Conservation (phyloP, 2,797 vertebrate genomes). For the Clamator glandarius region DNA sequence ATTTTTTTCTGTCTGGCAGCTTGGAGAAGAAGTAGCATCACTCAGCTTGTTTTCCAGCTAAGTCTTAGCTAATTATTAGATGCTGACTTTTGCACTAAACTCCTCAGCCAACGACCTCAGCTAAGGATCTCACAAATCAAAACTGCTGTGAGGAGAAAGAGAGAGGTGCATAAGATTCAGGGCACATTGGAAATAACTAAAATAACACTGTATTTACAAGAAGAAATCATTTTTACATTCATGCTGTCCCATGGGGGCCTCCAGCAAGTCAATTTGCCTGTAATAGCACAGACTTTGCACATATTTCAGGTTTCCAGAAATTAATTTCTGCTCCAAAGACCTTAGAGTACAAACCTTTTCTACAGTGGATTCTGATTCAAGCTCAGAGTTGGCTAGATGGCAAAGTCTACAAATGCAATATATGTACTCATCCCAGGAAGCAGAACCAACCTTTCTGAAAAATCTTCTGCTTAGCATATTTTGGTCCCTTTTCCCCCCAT, state of each 20-base stretch:
- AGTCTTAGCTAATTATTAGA: background rate
- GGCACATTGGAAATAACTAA: background rate
- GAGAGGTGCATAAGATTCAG: background rate
- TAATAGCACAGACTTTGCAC: background rate
- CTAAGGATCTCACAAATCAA: background rate
- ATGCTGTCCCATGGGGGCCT: background rate
- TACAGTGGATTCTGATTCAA: background rate
- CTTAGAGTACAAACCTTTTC: background rate
- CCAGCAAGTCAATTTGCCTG: background rate
- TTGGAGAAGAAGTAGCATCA: background rate
- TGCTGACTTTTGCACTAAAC: background rate
- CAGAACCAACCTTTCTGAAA: background rate
- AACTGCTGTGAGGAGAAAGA: background rate
- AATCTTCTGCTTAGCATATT: background rate
- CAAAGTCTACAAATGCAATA: background rate
- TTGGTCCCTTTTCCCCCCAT: background rate
- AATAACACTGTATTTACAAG: background rate
- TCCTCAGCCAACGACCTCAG: background rate
- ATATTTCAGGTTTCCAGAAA: background rate
- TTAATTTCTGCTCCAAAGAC: background rate
- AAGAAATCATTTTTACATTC: background rate
- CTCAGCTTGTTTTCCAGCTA: background rate
- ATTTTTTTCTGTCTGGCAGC: background rate
- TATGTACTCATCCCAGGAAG: background rate
- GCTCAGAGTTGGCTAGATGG: background rate